Base-by-base conservation (phyloP, 2,797 vertebrate species). In the Manis pentadactyla region DNA sequence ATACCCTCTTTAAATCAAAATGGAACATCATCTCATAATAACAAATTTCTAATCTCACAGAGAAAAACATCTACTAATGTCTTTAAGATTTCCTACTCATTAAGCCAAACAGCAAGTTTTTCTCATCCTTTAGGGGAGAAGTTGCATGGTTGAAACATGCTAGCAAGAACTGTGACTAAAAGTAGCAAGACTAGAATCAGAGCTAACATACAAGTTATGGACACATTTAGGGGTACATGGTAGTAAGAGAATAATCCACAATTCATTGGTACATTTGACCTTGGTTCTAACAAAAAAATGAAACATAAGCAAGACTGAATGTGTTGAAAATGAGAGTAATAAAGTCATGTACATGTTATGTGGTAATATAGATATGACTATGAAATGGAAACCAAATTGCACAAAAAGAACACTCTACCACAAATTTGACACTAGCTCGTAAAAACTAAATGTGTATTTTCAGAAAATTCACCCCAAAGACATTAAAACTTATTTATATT, bases 331-430 rank as follows among this genome's bases (percentile, higher is more conserved):
- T 68, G 74, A 74, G 15, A 94, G 90, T 21, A 29, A 78, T 71
- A 83, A 63, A 93, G 75, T 81, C 71, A 93, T 90, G 68, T 93
- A 63, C 68, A 85, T 63, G 84, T 71, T 73, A 89, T 5, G 21
- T 89, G 86, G 46, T 77, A 66, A 79, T 68, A 91, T 75, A 53
- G 73, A 71, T 12, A 92, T 92, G 94, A 94, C 68, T 85, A 96
- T 87, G 94, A 94, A 94, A 97, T 96, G 92, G 42, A 96, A 87
- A 95, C 59, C 81, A 90, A 69, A 86, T 0, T 12, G 27, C 78
- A 97, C 94, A 95, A 53, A 78, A 87, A 91, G 66, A 85, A 71
- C 78, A 85, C 25, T 96, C 90, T 92, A 74, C 57, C 75, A 85
- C 66, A 87, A 63, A 95, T 59, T 55, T 15, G 68, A 68, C 6